Evolutionary conservation across 2,113 vertebrate species (phyloP), one percentile per base, ranked within the genome.

Genomic region (Alligator mississippiensis): DNA sequence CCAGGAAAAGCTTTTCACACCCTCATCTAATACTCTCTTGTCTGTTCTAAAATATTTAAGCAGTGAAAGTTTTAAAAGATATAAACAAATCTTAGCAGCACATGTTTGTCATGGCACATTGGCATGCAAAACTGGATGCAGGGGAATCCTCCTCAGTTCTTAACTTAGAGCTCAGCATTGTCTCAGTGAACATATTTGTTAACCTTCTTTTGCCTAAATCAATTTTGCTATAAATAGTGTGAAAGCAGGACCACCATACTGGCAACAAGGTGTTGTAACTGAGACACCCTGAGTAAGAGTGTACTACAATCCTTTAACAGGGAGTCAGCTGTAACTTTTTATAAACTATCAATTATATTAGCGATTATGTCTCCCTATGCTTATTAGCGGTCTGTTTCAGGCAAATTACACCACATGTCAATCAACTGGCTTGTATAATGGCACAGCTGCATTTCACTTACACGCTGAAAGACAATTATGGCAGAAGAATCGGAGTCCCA

Each of bases 1-100:
- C 13, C 38, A 79, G 24, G 82, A 81, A 22, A 79, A 87, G 21
- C 5, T 55, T 89, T 84, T 85, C 27, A 15, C 72, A 80, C 7
- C 9, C 88, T 78, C 24, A 77, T 15, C 77, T 82, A 60, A 12
- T 34, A 63, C 24, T 90, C 94, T 82, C 30, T 86, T 82, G 59
- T 11, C 84, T 18, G 21, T 64, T 94, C 89, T 90, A 76, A 60
- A 89, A 77, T 34, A 60, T 11, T 64, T 57, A 84, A 82, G 21
- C 62, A 84, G 47, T 1, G 6, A 59, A 47, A 38, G 22, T 79
- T 93, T 74, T 61, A 11, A 72, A 85, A 93, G 77, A 62, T 13
- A 47, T 2, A 11, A 58, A 79, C 74, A 76, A 18, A 54, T 38
- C 13, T 80, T 3, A n/a, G 54, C 5, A 90, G 63, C 3, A 77